Evolutionary conservation across 2,797 vertebrate species (phyloP).

Genomic region (Kryptolebias ocellatus): DNA sequence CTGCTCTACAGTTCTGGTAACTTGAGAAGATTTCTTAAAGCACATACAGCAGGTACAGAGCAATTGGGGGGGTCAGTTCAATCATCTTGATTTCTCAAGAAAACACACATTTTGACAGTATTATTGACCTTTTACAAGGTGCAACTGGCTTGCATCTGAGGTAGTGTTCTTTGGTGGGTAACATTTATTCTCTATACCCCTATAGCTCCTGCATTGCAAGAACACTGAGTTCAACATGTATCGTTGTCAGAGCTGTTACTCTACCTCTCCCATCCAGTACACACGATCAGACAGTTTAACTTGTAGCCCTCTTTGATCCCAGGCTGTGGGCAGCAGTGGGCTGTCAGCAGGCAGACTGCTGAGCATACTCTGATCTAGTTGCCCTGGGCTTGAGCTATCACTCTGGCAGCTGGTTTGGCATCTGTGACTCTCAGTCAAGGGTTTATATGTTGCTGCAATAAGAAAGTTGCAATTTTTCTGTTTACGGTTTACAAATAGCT

Average conservation of each 20-base stretch:
- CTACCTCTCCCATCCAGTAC: not conserved
- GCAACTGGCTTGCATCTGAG: too few species aligned
- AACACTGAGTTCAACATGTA: not conserved
- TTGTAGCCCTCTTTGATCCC: conserved; percentile 38
- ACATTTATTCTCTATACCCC: not conserved
- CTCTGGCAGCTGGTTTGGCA: conserved; percentile 33
- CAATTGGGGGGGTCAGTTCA: not conserved
- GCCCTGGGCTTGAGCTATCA: conserved; percentile 34
- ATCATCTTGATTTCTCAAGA: not conserved
- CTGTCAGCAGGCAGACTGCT: conserved; percentile 61
- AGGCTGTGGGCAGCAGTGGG: conserved; percentile 39
- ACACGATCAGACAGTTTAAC: not conserved
- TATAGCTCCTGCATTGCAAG: not conserved
- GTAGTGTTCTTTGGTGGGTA: not conserved
- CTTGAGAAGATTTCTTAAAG: too few species aligned
- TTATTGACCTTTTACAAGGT: not conserved
- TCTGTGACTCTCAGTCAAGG: conserved; percentile 34
- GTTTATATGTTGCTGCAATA: conserved; percentile 33
- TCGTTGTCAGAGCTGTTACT: not conserved
- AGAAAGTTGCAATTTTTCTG: conserved; percentile 49
- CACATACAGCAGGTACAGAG: too few species aligned
- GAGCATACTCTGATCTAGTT: conserved; percentile 64
- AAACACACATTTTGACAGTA: not conserved
- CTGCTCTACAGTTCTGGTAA: too few species aligned
- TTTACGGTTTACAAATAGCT: conserved; percentile 11